phyloP scores from a whole-genome alignment of 2,113 vertebrate genomes.

The Eudyptes chrysolophus region DNA sequence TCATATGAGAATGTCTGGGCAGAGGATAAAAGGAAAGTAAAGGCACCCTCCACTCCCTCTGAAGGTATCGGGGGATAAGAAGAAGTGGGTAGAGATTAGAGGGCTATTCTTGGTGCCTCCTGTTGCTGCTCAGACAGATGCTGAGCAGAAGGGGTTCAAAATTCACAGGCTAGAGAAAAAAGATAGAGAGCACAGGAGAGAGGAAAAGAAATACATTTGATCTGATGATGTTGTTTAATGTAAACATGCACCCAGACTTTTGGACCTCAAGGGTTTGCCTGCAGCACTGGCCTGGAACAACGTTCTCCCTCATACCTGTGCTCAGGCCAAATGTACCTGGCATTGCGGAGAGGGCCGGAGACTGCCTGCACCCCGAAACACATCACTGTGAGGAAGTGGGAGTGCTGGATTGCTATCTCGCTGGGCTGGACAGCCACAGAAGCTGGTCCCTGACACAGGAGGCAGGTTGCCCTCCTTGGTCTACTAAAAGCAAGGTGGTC shows the following conservation, averaged over 20 bases:
- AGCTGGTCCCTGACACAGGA: neutral
- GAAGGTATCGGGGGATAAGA: conserved; percentile 2
- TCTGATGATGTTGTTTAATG: neutral
- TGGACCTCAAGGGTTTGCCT: neutral
- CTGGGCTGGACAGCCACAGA: neutral
- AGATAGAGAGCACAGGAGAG: neutral
- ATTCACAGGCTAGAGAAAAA: neutral
- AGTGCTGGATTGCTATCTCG: neutral
- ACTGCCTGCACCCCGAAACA: neutral
- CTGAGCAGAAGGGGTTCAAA: neutral
- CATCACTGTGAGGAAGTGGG: neutral
- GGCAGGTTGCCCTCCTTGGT: neutral
- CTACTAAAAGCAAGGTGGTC: neutral
- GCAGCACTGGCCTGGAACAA: neutral
- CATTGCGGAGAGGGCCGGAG: neutral
- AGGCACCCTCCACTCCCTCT: neutral
- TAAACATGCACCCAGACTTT: neutral
- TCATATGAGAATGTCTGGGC: neutral
- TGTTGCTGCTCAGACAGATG: neutral
- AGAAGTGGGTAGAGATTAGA: conserved; percentile 4
- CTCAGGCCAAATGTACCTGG: neutral
- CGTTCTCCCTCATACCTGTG: fast-evolving
- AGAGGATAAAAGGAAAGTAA: conserved; percentile 25
- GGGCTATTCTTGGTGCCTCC: conserved; percentile 11
- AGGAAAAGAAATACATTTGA: neutral